phyloP scores from a whole-genome alignment of 1,140 invertebrate genomes.

The Cherax quadricarinatus region DNA sequence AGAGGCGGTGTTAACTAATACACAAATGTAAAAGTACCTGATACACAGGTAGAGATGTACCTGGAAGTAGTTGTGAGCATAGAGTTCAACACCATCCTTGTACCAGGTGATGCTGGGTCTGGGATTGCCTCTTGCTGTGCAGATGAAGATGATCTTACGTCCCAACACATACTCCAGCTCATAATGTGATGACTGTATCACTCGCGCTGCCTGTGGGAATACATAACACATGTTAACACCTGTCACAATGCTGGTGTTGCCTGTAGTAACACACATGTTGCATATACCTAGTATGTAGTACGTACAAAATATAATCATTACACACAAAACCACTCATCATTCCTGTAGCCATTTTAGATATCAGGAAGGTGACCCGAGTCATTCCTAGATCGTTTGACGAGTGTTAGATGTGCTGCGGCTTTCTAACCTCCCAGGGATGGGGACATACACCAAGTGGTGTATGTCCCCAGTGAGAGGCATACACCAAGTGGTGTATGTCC shows the following conservation, averaged over 20 bases:
- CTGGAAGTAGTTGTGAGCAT: slow-evolving; percentile 90
- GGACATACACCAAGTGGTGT: no score
- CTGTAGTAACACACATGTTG: no score
- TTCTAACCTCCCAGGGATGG: no score
- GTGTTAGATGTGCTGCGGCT: no score
- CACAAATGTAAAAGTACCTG: no score
- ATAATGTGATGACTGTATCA: slow-evolving; percentile 92
- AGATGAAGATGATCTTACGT: slow-evolving; percentile 95
- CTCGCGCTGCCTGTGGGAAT: slow-evolving; percentile 89
- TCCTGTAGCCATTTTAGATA: no score
- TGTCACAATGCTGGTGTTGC: no score
- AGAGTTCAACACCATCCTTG: slow-evolving; percentile 93
- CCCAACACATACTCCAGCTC: slow-evolving; percentile 94
- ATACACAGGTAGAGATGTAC: neutral
- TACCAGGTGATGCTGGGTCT: slow-evolving; percentile 94
- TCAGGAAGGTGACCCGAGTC: no score
- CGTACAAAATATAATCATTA: neutral
- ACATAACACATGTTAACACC: neutral
- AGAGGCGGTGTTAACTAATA: neutral
- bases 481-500: no score
- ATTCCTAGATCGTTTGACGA: no score
- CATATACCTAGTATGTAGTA: no score
- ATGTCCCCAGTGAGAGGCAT: no score
- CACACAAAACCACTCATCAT: neutral
- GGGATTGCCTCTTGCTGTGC: slow-evolving; percentile 89